A percentile compares a stretch with the other conserved stretches of the same genome.
phyloP scores from a whole-genome alignment of 1,140 invertebrate genomes.

The Carposina sasakii region DNA sequence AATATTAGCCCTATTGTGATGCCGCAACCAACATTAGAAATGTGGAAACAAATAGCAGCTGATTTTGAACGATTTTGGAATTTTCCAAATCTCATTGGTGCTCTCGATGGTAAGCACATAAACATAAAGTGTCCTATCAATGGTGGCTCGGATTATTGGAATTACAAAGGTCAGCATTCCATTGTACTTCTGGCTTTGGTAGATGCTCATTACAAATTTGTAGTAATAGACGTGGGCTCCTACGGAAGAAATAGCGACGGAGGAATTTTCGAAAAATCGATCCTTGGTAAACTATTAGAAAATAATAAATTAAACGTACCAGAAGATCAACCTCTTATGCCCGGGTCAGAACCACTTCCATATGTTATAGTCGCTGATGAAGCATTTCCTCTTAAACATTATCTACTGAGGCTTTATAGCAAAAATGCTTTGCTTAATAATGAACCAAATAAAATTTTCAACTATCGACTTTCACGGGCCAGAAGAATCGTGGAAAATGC shows the following conservation, averaged over 20 bases:
- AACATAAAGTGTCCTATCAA: slow-evolving; percentile 39
- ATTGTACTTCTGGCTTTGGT: slow-evolving; percentile 50
- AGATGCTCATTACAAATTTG: slow-evolving; percentile 17
- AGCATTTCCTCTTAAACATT: slow-evolving; percentile 26
- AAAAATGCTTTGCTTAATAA: slow-evolving; percentile 1
- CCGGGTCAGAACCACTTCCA: not conserved
- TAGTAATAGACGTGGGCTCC: slow-evolving; percentile 43
- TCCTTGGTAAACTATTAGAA: slow-evolving; percentile 22
- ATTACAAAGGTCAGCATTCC: slow-evolving; percentile 49
- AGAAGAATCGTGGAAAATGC: slow-evolving; percentile 20
- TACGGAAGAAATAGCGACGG: slow-evolving; percentile 45
- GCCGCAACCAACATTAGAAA: not conserved
- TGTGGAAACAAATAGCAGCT: not conserved
- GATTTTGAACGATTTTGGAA: not conserved
- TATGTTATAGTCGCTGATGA: slow-evolving; percentile 26
- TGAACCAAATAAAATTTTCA: slow-evolving; percentile 15
- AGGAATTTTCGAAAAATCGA: slow-evolving; percentile 33
- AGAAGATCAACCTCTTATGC: slow-evolving; percentile 6
- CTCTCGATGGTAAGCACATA: slow-evolving; percentile 67
- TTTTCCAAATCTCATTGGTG: slow-evolving; percentile 49
- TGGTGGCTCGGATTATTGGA: slow-evolving; percentile 56
- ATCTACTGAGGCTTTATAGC: slow-evolving; percentile 22
- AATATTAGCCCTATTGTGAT: not conserved
- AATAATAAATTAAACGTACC: slow-evolving; percentile 25
- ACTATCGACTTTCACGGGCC: slow-evolving; percentile 18